A percentile compares a stretch with the other conserved stretches of the same genome.
Conservation (phyloP, 2,797 vertebrate species). For the Falco peregrinus region DNA sequence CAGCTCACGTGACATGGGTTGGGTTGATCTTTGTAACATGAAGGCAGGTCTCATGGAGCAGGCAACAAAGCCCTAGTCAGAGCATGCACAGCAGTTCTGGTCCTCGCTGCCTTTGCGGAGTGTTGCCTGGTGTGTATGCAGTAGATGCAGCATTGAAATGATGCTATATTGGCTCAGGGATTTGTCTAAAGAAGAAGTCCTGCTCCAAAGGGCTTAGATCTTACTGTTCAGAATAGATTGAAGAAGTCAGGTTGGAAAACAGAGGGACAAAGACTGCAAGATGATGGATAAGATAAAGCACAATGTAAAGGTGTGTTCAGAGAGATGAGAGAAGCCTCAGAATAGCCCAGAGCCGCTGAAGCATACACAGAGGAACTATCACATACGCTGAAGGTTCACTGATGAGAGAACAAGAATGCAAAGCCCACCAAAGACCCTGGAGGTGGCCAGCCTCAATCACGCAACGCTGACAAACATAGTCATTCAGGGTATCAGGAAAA, state of each 20-base stretch:
- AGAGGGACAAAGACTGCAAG: not conserved
- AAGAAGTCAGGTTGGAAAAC: not conserved
- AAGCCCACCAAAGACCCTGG: not conserved
- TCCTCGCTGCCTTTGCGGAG: not conserved
- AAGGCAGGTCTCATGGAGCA: not conserved
- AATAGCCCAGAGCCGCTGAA: not conserved
- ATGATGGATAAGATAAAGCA: not conserved
- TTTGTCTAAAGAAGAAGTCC: not conserved
- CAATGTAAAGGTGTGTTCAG: not conserved
- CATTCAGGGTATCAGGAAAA: not conserved
- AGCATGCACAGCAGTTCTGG: not conserved
- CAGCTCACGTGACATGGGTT: not conserved
- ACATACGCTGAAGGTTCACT: not conserved
- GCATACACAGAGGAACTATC: not conserved
- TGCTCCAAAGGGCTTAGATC: not conserved
- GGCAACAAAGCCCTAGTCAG: not conserved
- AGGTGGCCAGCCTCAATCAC: not conserved
- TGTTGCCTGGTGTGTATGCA: not conserved
- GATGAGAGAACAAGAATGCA: not conserved
- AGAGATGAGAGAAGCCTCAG: not conserved
- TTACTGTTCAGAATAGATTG: not conserved
- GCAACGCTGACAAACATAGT: not conserved
- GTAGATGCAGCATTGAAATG: not conserved
- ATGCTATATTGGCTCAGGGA: not conserved
- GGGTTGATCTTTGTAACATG: not conserved